These are phyloP conservation scores for Rhinatrema bivittatum DNA, from an alignment of 2,797 vertebrate species.

Conservation along the genomic window DNA sequence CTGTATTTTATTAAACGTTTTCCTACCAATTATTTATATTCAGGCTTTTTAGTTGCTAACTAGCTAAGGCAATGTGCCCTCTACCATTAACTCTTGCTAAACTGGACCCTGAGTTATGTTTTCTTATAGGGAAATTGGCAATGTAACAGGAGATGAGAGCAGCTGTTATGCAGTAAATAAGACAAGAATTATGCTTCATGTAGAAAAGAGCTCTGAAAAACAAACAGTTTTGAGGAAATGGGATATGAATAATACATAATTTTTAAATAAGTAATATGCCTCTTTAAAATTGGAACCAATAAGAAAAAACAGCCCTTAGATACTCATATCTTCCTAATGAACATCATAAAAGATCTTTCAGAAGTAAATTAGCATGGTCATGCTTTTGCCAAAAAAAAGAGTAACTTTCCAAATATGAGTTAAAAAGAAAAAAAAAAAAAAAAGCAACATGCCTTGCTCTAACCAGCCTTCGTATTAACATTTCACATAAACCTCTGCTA, in stretches of 20 bases:
- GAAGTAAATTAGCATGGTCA: background rate
- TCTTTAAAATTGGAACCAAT: background rate
- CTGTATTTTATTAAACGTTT: too few relatives aligned
- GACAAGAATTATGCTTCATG: too few relatives aligned
- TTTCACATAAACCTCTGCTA: conserved; percentile 1
- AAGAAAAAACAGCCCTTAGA: conserved; percentile 2
- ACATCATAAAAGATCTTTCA: background rate
- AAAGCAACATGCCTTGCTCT: conserved; percentile 3
- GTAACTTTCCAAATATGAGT: background rate
- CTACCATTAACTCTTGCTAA: too few relatives aligned
- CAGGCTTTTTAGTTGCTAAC: too few relatives aligned
- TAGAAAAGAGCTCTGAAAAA: background rate
- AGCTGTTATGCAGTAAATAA: too few relatives aligned
- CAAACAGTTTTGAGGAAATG: conserved; percentile 13
- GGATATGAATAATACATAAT: conserved; percentile 11
- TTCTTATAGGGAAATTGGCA: too few relatives aligned
- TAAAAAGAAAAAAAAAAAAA: background rate
- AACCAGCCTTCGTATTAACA: conserved; percentile 2
- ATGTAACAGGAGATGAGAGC: too few relatives aligned
- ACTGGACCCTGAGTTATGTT: too few relatives aligned
- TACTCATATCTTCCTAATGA: conserved; percentile 18
- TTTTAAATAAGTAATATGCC: conserved; percentile 1
- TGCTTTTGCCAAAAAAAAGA: background rate
- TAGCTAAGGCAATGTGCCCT: too few relatives aligned
- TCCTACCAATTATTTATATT: too few relatives aligned